Evolutionary conservation across 2,113 vertebrate species (phyloP).

Genomic region (Aptenodytes forsteri): DNA sequence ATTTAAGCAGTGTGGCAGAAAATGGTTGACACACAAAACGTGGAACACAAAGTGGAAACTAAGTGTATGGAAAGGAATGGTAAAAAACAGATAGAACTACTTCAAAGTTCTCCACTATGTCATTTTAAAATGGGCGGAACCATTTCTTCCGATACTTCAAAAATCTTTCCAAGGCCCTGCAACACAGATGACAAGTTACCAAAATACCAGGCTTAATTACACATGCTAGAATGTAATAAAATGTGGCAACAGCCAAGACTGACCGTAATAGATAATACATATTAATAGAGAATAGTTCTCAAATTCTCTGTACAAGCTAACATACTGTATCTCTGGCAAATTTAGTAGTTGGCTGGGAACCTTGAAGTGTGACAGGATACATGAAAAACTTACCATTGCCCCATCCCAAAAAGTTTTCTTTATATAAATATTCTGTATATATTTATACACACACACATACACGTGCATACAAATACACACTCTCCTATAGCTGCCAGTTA

Average conservation of each 20-base stretch:
- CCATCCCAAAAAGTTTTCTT: neutral
- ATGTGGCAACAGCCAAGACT: neutral
- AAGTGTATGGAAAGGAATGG: neutral
- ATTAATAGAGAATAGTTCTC: neutral
- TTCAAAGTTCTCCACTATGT: neutral
- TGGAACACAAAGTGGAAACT: neutral
- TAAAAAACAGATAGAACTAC: neutral
- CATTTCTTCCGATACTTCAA: neutral
- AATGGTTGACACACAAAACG: neutral
- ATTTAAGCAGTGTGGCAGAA: neutral
- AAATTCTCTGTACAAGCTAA: neutral
- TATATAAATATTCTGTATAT: neutral
- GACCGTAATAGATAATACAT: neutral
- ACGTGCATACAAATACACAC: accelerated
- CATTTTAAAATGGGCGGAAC: neutral
- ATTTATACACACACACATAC: accelerated
- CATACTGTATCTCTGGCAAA: neutral
- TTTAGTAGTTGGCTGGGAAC: neutral
- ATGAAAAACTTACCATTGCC: neutral
- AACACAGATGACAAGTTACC: neutral
- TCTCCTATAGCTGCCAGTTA: neutral
- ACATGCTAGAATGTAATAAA: neutral
- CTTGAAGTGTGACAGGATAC: neutral
- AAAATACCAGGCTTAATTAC: neutral
- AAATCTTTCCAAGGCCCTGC: neutral